Percentiles rank a stretch among this genome's conserved stretches.
Conservation (phyloP, 2,888 invertebrate species). For the Ochlodes sylvanus region DNA sequence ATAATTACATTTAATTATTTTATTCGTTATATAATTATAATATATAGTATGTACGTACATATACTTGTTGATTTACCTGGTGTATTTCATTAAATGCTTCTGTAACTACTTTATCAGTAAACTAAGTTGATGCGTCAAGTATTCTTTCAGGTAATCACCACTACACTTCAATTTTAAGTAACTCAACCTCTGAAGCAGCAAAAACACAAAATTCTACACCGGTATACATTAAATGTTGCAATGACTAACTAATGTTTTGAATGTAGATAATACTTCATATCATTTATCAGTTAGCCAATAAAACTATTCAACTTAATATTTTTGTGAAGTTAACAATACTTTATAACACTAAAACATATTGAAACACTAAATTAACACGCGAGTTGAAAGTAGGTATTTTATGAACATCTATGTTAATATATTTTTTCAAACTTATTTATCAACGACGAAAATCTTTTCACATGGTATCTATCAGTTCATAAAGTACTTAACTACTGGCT, state of each 20-base stretch:
- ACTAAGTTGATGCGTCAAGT: constrained; percentile 7
- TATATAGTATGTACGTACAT: neutral
- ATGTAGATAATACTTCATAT: neutral
- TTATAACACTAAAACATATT: constrained; percentile 21
- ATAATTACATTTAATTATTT: neutral
- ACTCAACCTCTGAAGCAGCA: constrained; percentile 58
- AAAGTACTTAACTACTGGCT: constrained; percentile 19
- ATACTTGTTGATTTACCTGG: neutral
- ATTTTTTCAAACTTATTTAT: neutral
- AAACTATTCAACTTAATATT: neutral
- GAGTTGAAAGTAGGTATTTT: constrained; percentile 13
- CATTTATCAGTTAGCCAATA: neutral
- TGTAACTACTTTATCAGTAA: neutral
- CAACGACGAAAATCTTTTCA: neutral
- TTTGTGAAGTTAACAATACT: neutral
- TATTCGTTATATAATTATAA: neutral
- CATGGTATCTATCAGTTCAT: constrained; percentile 1
- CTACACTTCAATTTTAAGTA: constrained; percentile 63
- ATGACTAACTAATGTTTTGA: constrained; percentile 45
- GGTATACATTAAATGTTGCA: constrained; percentile 26
- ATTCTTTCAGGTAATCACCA: constrained; percentile 74
- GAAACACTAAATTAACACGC: neutral
- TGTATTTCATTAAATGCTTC: neutral
- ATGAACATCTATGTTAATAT: neutral
- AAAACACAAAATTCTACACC: constrained; percentile 36